phyloP scores from a whole-genome alignment of 2,113 vertebrate genomes.

The Pholis gunnellus region DNA sequence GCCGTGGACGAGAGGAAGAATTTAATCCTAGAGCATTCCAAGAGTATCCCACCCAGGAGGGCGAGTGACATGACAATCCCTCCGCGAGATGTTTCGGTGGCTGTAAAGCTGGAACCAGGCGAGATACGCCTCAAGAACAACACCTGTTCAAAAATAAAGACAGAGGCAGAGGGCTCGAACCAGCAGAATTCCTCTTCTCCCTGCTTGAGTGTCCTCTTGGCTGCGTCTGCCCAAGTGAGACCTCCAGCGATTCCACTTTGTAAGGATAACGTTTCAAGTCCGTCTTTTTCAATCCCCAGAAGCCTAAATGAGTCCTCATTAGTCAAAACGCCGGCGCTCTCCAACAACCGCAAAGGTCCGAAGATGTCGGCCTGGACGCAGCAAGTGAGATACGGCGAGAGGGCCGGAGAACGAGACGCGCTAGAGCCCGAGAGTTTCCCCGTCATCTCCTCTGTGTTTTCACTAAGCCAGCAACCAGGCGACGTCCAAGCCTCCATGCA shows the following conservation, averaged over 20 bases:
- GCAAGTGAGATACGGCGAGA: conserved; percentile 10
- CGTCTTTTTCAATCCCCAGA: conserved; percentile 30
- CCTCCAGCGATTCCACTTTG: conserved; percentile 8
- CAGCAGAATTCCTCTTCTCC: conserved; percentile 43
- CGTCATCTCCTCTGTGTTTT: conserved; percentile 95
- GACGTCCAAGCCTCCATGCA: conserved; percentile 80
- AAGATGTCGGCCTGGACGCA: conserved; percentile 43
- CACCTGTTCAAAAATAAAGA: conserved; percentile 23
- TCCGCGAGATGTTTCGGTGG: conserved; percentile 8
- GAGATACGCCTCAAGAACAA: conserved; percentile 37
- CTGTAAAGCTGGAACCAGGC: conserved; percentile 66
- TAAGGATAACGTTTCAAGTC: conserved; percentile 37
- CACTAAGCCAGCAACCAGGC: conserved; percentile 87
- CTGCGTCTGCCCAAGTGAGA: conserved; percentile 21
- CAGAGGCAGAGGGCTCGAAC: conserved; percentile 30
- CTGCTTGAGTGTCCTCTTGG: conserved; percentile 23
- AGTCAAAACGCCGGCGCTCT: conserved; percentile 17
- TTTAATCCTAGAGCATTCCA: conserved; percentile 24
- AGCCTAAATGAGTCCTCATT: not conserved
- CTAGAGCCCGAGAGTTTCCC: conserved; percentile 83
- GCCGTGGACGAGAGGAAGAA: conserved; percentile 49
- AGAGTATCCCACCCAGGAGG: conserved; percentile 33
- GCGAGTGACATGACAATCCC: conserved; percentile 23
- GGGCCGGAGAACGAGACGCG: not conserved
- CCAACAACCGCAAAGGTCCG: conserved; percentile 20